Evolutionary conservation across 1,140 invertebrate species (phyloP), one percentile per base, ranked within the genome.

Genomic region (Heliconius himera): DNA sequence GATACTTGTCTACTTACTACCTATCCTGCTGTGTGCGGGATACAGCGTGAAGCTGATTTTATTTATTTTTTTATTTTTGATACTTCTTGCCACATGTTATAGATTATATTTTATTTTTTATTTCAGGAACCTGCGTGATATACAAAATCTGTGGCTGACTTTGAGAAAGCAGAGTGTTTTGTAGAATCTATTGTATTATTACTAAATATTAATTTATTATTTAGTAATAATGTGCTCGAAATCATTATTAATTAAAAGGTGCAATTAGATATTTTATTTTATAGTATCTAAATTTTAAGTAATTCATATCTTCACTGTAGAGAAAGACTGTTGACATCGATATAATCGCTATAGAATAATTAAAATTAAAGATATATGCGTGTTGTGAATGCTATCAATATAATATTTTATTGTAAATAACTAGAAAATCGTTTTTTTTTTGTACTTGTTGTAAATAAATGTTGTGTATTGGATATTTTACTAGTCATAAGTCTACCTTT

Each of bases 401-500:
- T 77, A 49, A 80, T 84, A 82, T 83, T 70, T 76, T 76, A 81
- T 81, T 81, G 85, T 83, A 87, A 84, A 87, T 85, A 84, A 77
- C 82, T 83, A 83, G 71, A 20, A 22, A 76, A 76, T 70, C 41
- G 60, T 70, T 76, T 26, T 51, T 26, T 51, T 78, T 78, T 60
- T 41, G 46, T 78, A 71, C 36, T 73, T 74, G 75, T 60, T 84
- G 81, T 88, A 86, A 79, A 88, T 87, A 88, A 77, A 85, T 84
- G 75, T 81, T 86, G 82, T 88, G 85, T 74, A 86, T 84, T 86
- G 79, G 70, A 84, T 83, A 84, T 84, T 83, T 82, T 83, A 83
- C 87, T 90, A 90, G 87, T 88, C 85, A 84, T 90, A 89, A 90
- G 87, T 36, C 78, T 88, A 84, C 83, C 82, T 88, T 87, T 84